A percentile compares a stretch with the other conserved stretches of the same genome.
Evolutionary conservation across 2,888 invertebrate genomes (phyloP).

Genomic region (Osedax frankpressi): DNA sequence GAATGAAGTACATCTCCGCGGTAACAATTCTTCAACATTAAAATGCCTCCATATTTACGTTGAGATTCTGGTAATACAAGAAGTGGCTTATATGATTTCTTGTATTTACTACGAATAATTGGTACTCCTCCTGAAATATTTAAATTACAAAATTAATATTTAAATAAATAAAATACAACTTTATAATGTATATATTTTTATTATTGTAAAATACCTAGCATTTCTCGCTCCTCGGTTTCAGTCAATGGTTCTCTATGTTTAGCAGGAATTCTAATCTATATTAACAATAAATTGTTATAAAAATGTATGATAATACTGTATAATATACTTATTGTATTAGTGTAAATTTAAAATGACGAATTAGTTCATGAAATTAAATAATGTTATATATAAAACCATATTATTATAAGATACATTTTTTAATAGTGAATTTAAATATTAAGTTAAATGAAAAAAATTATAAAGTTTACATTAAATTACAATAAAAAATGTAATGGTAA

Average conservation of each 20-base stretch:
- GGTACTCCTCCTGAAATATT: neutral
- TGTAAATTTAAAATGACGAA: too few species aligned
- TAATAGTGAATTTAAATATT: too few species aligned
- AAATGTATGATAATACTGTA: too few species aligned
- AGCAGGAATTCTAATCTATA: neutral
- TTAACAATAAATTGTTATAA: too few species aligned
- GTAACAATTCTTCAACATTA: neutral
- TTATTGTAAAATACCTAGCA: neutral
- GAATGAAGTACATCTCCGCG: neutral
- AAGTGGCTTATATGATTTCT: neutral
- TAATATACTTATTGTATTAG: too few species aligned
- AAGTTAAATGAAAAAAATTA: too few species aligned
- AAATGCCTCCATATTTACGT: neutral
- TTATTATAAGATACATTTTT: too few species aligned
- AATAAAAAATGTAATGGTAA: too few species aligned
- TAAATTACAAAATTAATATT: neutral
- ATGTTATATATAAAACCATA: too few species aligned
- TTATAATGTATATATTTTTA: neutral
- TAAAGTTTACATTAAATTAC: too few species aligned
- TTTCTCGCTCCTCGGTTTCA: neutral
- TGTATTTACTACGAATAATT: neutral
- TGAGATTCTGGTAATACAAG: neutral
- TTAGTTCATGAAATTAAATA: too few species aligned
- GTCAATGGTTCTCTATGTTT: neutral
- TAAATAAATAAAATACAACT: neutral